Conservation (phyloP, 1,140 invertebrate genomes). For the Drepana arcuata region DNA sequence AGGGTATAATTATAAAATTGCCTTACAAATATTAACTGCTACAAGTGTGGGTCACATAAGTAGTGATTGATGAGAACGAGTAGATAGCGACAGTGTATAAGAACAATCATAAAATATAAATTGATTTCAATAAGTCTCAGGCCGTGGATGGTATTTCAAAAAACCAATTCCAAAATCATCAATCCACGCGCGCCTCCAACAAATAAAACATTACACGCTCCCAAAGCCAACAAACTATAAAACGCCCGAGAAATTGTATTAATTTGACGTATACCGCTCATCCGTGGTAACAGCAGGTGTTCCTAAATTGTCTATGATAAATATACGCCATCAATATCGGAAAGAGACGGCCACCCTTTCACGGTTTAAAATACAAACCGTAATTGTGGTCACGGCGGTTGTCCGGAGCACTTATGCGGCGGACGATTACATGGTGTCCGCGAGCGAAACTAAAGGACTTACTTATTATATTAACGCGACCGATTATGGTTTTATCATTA, state of each 20-base stretch:
- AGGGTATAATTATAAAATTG: too few species aligned
- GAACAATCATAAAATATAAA: too few species aligned
- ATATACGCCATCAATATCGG: conserved; percentile 49
- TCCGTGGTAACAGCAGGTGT: conserved; percentile 53
- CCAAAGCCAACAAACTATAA: conserved; percentile 26
- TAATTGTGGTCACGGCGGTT: conserved; percentile 33
- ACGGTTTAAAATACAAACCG: conserved; percentile 29
- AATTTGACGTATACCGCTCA: conserved; percentile 44
- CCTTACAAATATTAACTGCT: too few species aligned
- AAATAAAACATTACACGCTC: conserved; percentile 41
- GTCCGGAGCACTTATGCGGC: conserved; percentile 24
- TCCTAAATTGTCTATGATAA: conserved; percentile 56
- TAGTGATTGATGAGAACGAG: too few species aligned
- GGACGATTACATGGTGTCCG: conserved; percentile 19
- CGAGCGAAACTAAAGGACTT: background rate
- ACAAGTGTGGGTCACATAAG: too few species aligned
- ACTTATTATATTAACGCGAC: too few species aligned
- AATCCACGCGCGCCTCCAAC: conserved; percentile 28
- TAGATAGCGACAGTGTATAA: too few species aligned
- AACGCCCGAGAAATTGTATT: conserved; percentile 8
- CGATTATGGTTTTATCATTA: too few species aligned
- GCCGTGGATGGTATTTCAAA: too few species aligned
- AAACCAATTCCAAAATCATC: conserved; percentile 23
- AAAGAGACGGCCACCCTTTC: conserved; percentile 32
- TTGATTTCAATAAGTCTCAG: too few species aligned